These are phyloP conservation scores for Meteorus cinctellus DNA, from an alignment of 2,888 invertebrate species.

Conservation along the genomic window DNA sequence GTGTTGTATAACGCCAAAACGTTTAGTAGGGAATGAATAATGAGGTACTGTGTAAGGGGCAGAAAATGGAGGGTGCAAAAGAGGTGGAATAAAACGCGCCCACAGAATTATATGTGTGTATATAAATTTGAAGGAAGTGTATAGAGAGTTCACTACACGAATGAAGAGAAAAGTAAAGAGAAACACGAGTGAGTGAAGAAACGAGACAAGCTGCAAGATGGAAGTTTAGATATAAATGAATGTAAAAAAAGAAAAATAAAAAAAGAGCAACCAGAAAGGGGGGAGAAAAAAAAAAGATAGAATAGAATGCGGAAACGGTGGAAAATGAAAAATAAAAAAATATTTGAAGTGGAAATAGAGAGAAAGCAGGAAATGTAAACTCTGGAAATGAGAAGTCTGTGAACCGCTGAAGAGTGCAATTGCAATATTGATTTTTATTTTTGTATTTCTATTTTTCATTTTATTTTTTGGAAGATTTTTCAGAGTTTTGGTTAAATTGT, in stretches of 20 bases:
- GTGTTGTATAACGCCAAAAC: constrained; percentile 38
- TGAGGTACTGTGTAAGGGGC: constrained; percentile 3
- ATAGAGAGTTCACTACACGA: constrained; percentile 14
- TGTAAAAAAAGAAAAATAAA: constrained; percentile 15
- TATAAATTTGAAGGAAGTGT: constrained; percentile 21
- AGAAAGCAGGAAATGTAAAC: constrained; percentile 39
- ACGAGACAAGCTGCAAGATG: constrained; percentile 19
- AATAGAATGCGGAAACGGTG: constrained; percentile 35
- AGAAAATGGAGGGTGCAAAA: constrained; percentile 1
- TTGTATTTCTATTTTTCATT: background rate
- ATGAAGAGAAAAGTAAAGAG: constrained; percentile 16
- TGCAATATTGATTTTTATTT: constrained; percentile 22
- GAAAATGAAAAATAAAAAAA: constrained; percentile 29
- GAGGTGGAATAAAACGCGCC: background rate
- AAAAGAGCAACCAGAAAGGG: background rate
- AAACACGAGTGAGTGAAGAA: constrained; percentile 11
- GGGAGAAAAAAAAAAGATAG: background rate
- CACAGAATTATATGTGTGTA: background rate
- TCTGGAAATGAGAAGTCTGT: constrained; percentile 34
- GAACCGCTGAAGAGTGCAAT: constrained; percentile 26
- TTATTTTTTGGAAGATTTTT: too few relatives aligned
- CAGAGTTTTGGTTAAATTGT: too few relatives aligned
- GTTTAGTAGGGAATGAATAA: constrained; percentile 56
- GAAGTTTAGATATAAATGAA: constrained; percentile 19
- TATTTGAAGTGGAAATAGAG: constrained; percentile 29